Evolutionary conservation across 1,140 invertebrate genomes (phyloP), one percentile per base, ranked within the genome.

Genomic region (Drosophila parabipectinata): DNA sequence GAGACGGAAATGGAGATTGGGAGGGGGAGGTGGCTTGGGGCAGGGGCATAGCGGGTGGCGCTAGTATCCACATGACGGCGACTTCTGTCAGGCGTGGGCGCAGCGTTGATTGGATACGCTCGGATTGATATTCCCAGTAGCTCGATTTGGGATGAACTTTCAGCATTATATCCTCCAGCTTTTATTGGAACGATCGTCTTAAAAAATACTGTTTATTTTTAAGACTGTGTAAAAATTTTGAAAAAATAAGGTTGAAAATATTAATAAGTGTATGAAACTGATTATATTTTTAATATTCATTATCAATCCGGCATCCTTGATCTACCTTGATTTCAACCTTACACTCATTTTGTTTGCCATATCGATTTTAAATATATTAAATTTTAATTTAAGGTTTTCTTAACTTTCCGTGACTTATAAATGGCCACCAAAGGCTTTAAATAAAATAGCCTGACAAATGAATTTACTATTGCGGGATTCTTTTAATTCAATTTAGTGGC

Each of bases 101-200:
- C 50, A 37, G 79, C 72, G 57, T 83, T 82, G 80, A 82, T 82
- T 82, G 79, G 71, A 84, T 60, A 79, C 80, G 64, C 53, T 51
- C 56, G 48, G 39, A 37, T 55, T 56, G 58, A 82, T 67, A 73
- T 67, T 44, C 30, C 61, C 30, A 44, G 63, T 52, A 48, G 39
- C 15, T 15, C 41, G 41, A 44, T 44, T 44, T 18, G 14, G n/a
- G 5, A 44, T 15, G 14, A 44, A 44, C 4, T 12, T 37, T 37
- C 12, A 3, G 10, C 10, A 37, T 10, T 12, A 37, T 34, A 10
- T 37, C 34, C 15, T 15, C 15, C 15, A 15, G 15, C 34, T 37
- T 9, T 10, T 3, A 37, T 37, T 12, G 34, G 10, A 37, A 37
- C 9, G 10, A 37, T 12, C 34, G 26, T 28, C 26, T 28, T 4